Conservation (phyloP, 2,888 invertebrate species). For the Drosophila phalerata region DNA sequence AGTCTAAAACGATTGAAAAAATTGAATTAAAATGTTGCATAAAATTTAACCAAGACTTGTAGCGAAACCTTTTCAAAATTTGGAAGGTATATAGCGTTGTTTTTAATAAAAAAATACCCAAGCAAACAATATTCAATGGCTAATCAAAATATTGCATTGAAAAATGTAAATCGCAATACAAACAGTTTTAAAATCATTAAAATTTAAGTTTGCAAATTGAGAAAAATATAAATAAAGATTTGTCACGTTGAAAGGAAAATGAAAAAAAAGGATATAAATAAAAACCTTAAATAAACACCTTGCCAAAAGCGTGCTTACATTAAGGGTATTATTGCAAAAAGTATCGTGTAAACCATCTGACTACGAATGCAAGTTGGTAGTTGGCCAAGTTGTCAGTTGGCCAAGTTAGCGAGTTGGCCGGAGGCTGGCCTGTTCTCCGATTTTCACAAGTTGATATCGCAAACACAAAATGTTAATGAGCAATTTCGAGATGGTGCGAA, state of each 20-base stretch:
- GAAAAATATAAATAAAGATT: not conserved
- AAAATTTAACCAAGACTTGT: no score
- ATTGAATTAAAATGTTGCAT: no score
- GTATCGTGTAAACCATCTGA: constrained; percentile 14
- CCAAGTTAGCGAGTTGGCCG: constrained; percentile 30
- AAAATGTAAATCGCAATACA: no score
- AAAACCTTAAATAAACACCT: not conserved
- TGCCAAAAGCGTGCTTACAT: not conserved
- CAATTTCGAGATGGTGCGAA: constrained; percentile 86
- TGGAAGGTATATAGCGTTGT: no score
- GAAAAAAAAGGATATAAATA: not conserved
- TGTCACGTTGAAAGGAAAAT: not conserved
- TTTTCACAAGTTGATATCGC: constrained; percentile 86
- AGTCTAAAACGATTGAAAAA: no score
- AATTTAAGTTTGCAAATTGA: not conserved
- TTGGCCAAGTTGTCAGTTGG: constrained; percentile 26
- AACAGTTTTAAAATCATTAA: no score
- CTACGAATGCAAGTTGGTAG: constrained; percentile 21
- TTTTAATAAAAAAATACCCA: no score
- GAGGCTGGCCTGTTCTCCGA: constrained; percentile 72
- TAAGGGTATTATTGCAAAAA: not conserved
- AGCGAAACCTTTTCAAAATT: no score
- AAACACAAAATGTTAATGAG: constrained; percentile 86
- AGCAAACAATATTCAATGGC: no score
- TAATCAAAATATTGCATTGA: no score